Conservation (phyloP, 2,113 vertebrate species). For the Setophaga coronata region DNA sequence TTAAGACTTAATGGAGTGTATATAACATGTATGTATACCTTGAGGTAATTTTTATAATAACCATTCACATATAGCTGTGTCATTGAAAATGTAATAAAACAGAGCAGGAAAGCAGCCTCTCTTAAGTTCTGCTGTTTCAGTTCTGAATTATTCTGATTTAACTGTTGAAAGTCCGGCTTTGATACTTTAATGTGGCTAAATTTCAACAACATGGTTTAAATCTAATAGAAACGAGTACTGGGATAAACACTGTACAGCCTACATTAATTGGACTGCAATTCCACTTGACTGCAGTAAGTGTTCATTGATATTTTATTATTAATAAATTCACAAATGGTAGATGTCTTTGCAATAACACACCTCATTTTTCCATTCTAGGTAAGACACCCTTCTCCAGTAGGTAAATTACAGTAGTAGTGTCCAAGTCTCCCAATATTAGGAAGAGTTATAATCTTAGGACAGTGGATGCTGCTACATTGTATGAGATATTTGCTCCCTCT, state of each 20-base stretch:
- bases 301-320: background rate
- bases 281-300: background rate
- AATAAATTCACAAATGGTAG: background rate
- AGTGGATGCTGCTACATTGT: background rate
- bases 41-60: constrained; percentile 14
- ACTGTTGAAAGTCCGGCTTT: background rate
- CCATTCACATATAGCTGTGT: background rate
- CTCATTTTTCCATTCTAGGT: background rate
- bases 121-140: background rate
- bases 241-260: background rate
- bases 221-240: background rate
- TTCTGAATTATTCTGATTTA: background rate
- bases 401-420: background rate
- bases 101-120: background rate
- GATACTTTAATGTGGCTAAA: background rate
- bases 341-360: background rate
- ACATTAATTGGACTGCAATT: background rate
- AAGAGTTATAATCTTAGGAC: background rate
- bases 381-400: fast-evolving
- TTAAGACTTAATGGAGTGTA: background rate
- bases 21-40: constrained; percentile 4
- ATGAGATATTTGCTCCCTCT: background rate
- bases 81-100: constrained; percentile 20
- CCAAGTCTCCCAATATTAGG: background rate
- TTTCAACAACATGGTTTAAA: background rate